Conservation (phyloP, 2,113 vertebrate species). For the Labeo rohita region DNA sequence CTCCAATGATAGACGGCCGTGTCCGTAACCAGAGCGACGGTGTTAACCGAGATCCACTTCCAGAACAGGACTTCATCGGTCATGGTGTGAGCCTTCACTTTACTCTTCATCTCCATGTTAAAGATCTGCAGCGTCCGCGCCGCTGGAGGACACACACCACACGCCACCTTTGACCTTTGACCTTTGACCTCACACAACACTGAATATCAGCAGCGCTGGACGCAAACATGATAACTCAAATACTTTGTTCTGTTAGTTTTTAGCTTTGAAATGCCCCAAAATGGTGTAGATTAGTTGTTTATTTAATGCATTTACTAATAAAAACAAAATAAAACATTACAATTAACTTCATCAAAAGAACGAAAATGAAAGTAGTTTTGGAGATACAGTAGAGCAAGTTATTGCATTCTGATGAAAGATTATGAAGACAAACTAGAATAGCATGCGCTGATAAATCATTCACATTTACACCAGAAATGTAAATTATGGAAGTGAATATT, state of each 20-base stretch:
- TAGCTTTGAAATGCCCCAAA: not conserved
- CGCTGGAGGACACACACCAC: conserved; percentile 70
- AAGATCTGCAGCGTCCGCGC: conserved; percentile 94
- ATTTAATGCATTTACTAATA: not conserved
- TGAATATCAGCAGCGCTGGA: not conserved
- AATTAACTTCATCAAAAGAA: not conserved
- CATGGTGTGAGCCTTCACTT: conserved; percentile 93
- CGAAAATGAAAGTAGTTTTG: not conserved
- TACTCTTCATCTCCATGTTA: conserved; percentile 96
- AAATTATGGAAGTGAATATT: not conserved
- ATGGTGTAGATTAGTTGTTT: not conserved
- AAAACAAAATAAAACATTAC: not conserved
- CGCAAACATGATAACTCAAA: not conserved
- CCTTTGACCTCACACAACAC: not conserved
- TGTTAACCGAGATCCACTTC: conserved; percentile 94
- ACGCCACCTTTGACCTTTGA: not conserved
- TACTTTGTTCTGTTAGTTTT: not conserved
- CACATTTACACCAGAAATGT: not conserved
- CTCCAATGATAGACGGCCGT: conserved; percentile 90
- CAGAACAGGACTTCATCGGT: conserved; percentile 92
- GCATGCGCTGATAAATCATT: not conserved
- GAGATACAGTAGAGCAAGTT: not conserved
- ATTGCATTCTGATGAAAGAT: not conserved
- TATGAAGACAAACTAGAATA: not conserved
- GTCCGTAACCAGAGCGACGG: conserved; percentile 89